Evolutionary conservation across 2,888 invertebrate genomes (phyloP), one percentile per base, ranked within the genome.

Genomic region (Sylvicola fuscatus): DNA sequence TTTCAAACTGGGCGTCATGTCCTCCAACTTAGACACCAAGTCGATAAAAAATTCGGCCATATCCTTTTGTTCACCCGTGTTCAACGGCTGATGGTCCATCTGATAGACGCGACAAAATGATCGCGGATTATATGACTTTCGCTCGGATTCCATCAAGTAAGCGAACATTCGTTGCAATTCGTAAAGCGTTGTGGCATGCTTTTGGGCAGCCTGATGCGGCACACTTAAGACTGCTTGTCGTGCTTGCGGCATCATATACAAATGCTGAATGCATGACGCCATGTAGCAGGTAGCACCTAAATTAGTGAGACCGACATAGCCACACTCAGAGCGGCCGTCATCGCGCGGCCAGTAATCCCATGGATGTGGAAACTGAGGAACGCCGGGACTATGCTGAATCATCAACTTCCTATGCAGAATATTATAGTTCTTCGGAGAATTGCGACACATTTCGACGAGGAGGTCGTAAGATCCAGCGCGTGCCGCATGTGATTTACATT

Each of bases 341-440:
- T 93, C 93, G 40, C 87, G 82, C 3, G 93, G 93, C 93, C 93
- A 93, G 59, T 92, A 92, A 58, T 93, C 93, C 92, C 92, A 93
- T 0, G 87, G 84, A 60, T 90, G 92, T 0, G 83, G 76, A 2
- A 78, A 73, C 50, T 80, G 77, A 0, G 80, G 75, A 21, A n/a
- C n/a, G 5, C 78, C 75, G 13, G 84, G 82, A 44, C 78, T 77
- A 52, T 93, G 90, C 48, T 93, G 92, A 3, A 73, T 70, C 54
- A 90, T 62, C 28, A 93, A 64, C 46, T 81, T 83, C 34, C 74
- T 70, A 47, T 89, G 86, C 21, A 93, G 62, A 42, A 82, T 68
- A 47, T 72, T 71, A 52, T 87, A 92, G 59, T 90, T 93, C 38
- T 79, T 78, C 1, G 83, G 76, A 7, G 81, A 77, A 14, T 79